Percentiles rank a stretch among this genome's conserved stretches.
These are phyloP conservation scores for Sitta europaea DNA, from an alignment of 2,113 vertebrate species.

Conservation along the genomic window DNA sequence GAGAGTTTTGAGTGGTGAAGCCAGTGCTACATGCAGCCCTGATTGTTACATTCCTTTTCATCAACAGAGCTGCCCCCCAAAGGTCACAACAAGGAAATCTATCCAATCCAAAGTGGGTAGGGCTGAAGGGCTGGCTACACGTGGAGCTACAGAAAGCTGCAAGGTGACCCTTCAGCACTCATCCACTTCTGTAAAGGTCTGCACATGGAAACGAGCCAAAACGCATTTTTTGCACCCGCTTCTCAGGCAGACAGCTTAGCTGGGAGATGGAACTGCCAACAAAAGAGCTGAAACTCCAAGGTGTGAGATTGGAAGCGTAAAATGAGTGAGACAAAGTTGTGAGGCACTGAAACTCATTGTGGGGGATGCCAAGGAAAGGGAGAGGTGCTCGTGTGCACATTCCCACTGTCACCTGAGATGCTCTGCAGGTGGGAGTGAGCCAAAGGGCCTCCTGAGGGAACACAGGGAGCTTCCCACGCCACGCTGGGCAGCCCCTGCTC, in stretches of 20 bases:
- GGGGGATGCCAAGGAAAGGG: not conserved
- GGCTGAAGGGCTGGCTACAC: not conserved
- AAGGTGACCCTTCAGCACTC: not conserved
- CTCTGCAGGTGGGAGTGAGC: not conserved
- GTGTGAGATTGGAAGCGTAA: not conserved
- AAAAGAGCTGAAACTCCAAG: not conserved
- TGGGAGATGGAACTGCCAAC: not conserved
- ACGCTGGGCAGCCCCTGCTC: not conserved
- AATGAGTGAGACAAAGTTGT: not conserved
- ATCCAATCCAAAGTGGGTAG: not conserved
- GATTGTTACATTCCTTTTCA: not conserved
- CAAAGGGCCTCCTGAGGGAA: not conserved
- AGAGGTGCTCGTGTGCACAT: accelerated
- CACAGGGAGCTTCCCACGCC: accelerated
- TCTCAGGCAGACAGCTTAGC: not conserved
- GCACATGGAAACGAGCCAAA: not conserved
- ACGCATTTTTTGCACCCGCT: accelerated
- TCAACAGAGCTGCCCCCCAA: not conserved
- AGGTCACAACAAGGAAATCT: not conserved
- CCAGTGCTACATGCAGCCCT: not conserved
- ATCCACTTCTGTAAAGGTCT: not conserved
- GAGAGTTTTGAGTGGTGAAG: not conserved
- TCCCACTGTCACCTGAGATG: not conserved
- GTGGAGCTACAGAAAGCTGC: not conserved
- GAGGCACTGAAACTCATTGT: not conserved